Evolutionary conservation across 2,797 vertebrate genomes (phyloP), one percentile per base, ranked within the genome.

Genomic region (Chelon auratus): DNA sequence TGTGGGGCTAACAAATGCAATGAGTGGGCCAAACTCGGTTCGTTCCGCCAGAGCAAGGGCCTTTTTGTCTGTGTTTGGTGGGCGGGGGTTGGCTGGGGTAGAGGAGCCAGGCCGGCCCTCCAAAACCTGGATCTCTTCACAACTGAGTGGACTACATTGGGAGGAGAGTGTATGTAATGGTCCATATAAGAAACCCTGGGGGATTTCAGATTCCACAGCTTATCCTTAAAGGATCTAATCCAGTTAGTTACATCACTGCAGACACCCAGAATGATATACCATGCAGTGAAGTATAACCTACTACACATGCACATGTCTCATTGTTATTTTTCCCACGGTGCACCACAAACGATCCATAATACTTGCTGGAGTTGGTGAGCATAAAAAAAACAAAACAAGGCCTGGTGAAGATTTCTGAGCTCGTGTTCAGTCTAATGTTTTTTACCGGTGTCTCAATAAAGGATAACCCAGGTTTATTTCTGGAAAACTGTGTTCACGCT

Each of bases 21-120:
- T 55, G 89, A 90, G 84, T 77, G 90, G 89, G 90, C 89, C 92
- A 90, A 89, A 89, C 82, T 62, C 60, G 68, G 77, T 90, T 91
- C 17, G 86, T 88, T 92, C 84, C 81, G 65, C 90, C 85, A 80
- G 83, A 84, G 84, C 69, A 76, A 84, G 26, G 77, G 71, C 75
- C 83, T 85, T 79, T 91, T 86, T 86, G 73, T 89, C 75, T 83
- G 71, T 24, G 75, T 79, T 77, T 61, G 75, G 83, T 87, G 84
- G 91, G 85, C 62, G 87, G 84, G 30, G 81, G 82, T 59, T 54
- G 79, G 82, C 62, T 54, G 67, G 50, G 74, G 4, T 62, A n/a
- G 33, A 24, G 71, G 68, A 70, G 76, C 36, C 30, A 47, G 72
- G 45, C 70, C 39, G 62, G 75, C 62, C 65, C 74, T 77, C 70